Conservation (phyloP, 2,888 invertebrate species). For the Podabrus alpinus region DNA sequence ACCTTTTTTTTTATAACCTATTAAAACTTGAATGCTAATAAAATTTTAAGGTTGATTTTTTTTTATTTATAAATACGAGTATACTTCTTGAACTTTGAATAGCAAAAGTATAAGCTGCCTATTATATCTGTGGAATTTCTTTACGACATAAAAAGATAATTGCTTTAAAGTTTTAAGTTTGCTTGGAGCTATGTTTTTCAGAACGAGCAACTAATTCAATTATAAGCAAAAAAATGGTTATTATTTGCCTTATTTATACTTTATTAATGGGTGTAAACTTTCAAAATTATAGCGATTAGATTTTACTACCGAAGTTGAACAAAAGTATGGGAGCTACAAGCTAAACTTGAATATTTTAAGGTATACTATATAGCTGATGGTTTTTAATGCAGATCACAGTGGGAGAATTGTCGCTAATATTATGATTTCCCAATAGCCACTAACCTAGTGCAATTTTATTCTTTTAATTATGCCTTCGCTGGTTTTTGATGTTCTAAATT, state of each 20-base stretch:
- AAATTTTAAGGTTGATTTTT: neutral
- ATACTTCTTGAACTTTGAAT: constrained; percentile 5
- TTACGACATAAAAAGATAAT: neutral
- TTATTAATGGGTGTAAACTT: neutral
- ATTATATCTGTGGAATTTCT: constrained; percentile 8
- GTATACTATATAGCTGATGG: neutral
- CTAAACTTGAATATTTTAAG: neutral
- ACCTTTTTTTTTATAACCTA: neutral
- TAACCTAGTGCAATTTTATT: neutral
- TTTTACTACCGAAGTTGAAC: neutral
- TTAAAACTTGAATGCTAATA: neutral
- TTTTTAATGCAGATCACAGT: neutral
- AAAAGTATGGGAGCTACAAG: neutral
- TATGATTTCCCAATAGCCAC: neutral
- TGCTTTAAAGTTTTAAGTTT: neutral
- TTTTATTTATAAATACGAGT: neutral
- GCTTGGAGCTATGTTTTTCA: neutral
- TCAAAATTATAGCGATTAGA: neutral
- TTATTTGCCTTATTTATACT: neutral
- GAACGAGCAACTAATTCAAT: neutral
- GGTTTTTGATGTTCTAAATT: neutral
- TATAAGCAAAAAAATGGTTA: neutral
- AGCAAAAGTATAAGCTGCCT: neutral
- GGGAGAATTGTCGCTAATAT: neutral
- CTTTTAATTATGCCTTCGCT: neutral